phyloP scores from a whole-genome alignment of 1,140 invertebrate species.

The Drosophila persimilis region DNA sequence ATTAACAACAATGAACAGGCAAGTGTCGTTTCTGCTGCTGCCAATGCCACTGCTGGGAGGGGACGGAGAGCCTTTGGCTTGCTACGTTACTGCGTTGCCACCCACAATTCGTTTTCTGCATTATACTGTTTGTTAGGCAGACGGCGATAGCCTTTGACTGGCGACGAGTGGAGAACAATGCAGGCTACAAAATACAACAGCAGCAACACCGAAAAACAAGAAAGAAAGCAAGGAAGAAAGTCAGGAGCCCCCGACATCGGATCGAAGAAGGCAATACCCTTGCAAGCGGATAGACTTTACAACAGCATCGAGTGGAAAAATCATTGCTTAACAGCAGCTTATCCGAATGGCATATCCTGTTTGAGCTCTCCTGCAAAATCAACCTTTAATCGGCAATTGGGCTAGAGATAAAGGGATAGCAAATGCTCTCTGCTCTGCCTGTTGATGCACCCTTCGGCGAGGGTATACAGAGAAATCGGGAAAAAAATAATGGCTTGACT shows the following conservation, averaged over 20 bases:
- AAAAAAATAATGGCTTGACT: slow-evolving; percentile 70
- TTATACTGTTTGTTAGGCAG: slow-evolving; percentile 77
- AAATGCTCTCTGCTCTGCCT: too few relatives aligned
- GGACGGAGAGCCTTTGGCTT: background rate
- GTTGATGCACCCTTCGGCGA: too few relatives aligned
- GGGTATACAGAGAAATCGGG: background rate
- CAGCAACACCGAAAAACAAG: background rate
- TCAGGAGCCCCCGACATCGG: background rate
- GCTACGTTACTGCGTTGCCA: background rate
- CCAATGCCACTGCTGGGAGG: slow-evolving; percentile 4
- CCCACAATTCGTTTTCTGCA: slow-evolving; percentile 39
- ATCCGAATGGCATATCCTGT: too few relatives aligned
- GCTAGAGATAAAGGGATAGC: background rate
- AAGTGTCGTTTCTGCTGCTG: slow-evolving; percentile 40
- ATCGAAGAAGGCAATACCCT: too few relatives aligned
- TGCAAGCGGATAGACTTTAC: background rate
- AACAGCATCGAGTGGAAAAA: too few relatives aligned
- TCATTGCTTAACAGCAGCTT: slow-evolving; percentile 2
- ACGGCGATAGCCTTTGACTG: slow-evolving; percentile 66
- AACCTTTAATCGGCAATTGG: too few relatives aligned
- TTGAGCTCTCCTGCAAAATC: too few relatives aligned
- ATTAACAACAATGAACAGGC: slow-evolving; percentile 65
- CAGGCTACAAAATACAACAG: slow-evolving; percentile 33
- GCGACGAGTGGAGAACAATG: slow-evolving; percentile 58
- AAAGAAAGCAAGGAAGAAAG: background rate